Base-by-base conservation (phyloP, 2,888 invertebrate genomes). In the Operophtera brumata region DNA sequence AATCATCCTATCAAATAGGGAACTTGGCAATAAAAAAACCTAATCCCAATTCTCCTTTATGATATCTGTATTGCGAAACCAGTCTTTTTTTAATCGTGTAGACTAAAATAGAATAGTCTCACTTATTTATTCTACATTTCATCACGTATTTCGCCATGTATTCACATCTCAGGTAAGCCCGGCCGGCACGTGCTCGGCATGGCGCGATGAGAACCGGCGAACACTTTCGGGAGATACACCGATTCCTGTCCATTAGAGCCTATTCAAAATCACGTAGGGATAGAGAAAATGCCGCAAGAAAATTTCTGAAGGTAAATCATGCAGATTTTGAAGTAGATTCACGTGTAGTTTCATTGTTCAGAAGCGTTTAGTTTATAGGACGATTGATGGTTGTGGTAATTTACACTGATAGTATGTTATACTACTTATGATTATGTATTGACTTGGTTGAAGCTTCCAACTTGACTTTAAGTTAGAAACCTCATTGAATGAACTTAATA, bases 101-200 rank as follows among this genome's bases (percentile, higher is more conserved):
- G 20, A 20, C 2, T 3, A 20, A 20, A 20, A 20, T 2, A 4
- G 4, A 20, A 20, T 20, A 20, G 4, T 3, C 20, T 20, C 4
- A 20, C 20, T 3, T 4, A 20, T 20, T 4, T n/a, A n/a, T n/a
- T n/a, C n/a, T n/a, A 4, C 4, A 13, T 12, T 12, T 32, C 11
- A 32, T 43, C 43, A 39, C 49, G 43, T 50, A 13, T 11, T 20
- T 28, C 14, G 35, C 8, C 14, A 14, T 36, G 0, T 32, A 32
- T 30, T 14, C 1, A 6, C 7, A 36, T 14, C 26, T 26, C 34
- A 46, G 45, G 36, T 46, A 7, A n/a, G 37, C 26, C 6, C 30
- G 30, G 11, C 10, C 41, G 40, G 13, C 10, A 35, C 57, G 49
- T 47, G 51, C 40, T 44, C 40, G 45, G 48, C 35, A 12, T 36